Conservation (phyloP, 2,113 vertebrate genomes). For the Thryonomys swinderianus region DNA sequence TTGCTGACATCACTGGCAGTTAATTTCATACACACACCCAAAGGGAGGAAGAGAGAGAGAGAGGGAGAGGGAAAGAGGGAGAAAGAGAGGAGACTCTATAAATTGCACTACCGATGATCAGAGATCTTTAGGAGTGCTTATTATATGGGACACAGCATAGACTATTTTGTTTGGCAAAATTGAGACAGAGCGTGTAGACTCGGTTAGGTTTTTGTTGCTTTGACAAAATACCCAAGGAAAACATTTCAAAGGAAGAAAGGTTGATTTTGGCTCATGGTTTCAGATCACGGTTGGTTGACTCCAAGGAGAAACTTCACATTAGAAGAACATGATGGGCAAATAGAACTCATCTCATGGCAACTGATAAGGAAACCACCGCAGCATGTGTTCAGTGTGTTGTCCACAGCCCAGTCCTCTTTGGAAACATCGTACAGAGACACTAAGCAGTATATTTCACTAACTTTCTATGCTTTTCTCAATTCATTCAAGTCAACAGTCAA, state of each 20-base stretch:
- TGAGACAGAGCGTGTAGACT: background rate
- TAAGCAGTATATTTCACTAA: background rate
- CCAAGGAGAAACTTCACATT: background rate
- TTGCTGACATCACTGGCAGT: background rate
- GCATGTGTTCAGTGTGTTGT: background rate
- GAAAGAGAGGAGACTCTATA: background rate
- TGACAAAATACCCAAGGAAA: background rate
- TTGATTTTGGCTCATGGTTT: background rate
- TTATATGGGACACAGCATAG: background rate
- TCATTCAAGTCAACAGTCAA: background rate
- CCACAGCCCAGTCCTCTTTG: background rate
- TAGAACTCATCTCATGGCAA: background rate
- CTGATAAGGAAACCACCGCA: background rate
- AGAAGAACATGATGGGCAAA: background rate
- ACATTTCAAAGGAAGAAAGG: background rate
- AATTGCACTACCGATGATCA: background rate
- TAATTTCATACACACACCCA: background rate
- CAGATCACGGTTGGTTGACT: background rate
- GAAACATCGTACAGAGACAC: background rate
- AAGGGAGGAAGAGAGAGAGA: too few species aligned
- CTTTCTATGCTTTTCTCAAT: background rate
- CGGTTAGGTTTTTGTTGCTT: background rate
- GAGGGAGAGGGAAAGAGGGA: too few species aligned
- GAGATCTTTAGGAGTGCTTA: background rate
- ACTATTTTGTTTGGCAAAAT: constrained; percentile 15